Evolutionary conservation across 1,140 invertebrate genomes (phyloP), one percentile per base, ranked within the genome.

Genomic region (Drosophila punjabiensis): DNA sequence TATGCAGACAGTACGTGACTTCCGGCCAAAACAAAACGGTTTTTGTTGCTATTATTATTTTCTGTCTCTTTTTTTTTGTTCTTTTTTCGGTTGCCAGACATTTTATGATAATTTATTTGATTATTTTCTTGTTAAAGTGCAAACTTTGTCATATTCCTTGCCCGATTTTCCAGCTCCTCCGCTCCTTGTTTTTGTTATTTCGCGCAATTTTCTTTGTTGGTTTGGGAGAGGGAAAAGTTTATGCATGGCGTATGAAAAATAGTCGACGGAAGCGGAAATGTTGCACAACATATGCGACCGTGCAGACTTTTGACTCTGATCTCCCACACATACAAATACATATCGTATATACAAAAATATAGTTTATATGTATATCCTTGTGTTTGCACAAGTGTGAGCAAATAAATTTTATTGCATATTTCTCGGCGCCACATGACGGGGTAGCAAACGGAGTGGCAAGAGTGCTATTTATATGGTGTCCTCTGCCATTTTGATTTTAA

Each of bases 101-200:
- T 79, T 89, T 89, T 89, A 89, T 89, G 82, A 89, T 89, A 89
- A 89, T 89, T 89, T 89, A 89, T 89, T 89, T 90, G 86, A 89
- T 89, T 89, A 89, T 89, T 86, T 89, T 90, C 86, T 89, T 89
- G 86, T 89, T 89, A 89, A 89, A 89, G 82, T 86, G 82, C 86
- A 90, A 89, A 89, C 86, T 89, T 89, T 89, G 81, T 90, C 85
- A 89, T 79, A 73, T 79, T 74, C 69, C 64, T 68, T 75, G 58
- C 80, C 59, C 50, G 39, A 59, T 67, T 61, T 61, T 50, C 35
- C 50, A n/a, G 10, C 30, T 53, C 9, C 6, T 32, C 41, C 9
- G 32, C 52, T 76, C 39, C 41, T 53, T 52, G 58, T 76, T 77
- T 77, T 70, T 71, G 59, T 69, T 71, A 43, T 79, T 83, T 69